A percentile compares a stretch with the other conserved stretches of the same genome.
These are phyloP conservation scores for Numenius arquata DNA, from an alignment of 2,113 vertebrate genomes.

Conservation along the genomic window DNA sequence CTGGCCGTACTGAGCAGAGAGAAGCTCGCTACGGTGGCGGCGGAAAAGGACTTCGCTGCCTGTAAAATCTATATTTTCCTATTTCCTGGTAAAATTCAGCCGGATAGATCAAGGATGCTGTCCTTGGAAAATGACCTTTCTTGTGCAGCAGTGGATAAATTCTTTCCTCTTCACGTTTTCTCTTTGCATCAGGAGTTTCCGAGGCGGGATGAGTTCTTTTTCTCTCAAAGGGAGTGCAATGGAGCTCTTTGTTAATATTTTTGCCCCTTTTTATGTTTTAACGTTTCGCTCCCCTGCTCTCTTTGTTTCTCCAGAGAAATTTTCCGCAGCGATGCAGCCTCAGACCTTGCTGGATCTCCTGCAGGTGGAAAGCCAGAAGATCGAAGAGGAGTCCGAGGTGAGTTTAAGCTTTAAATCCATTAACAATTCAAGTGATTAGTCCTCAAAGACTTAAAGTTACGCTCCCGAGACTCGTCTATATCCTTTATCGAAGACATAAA, in stretches of 20 bases:
- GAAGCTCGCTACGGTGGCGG: background rate
- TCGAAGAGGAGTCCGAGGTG: constrained; percentile 92
- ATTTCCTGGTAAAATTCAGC: too few species aligned
- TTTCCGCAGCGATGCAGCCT: constrained; percentile 77
- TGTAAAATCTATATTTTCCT: rapidly evolving
- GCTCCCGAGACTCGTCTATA: background rate
- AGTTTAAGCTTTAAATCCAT: background rate
- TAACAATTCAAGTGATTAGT: background rate
- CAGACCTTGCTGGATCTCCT: constrained; percentile 84
- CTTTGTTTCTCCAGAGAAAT: constrained; percentile 76
- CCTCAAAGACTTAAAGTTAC: background rate
- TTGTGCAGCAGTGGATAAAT: background rate
- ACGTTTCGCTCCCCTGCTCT: background rate
- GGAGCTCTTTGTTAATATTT: background rate
- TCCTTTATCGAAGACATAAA: background rate
- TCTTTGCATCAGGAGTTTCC: background rate
- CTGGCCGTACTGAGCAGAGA: background rate
- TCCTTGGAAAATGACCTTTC: background rate
- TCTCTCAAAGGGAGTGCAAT: too few species aligned
- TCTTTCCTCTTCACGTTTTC: background rate
- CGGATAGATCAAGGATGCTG: background rate
- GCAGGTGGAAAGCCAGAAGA: constrained; percentile 87
- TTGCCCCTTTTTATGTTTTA: background rate
- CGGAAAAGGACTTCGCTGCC: background rate
- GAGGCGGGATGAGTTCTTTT: background rate